Evolutionary conservation across 2,888 invertebrate genomes (phyloP).

Genomic region (Drosophila quinaria): DNA sequence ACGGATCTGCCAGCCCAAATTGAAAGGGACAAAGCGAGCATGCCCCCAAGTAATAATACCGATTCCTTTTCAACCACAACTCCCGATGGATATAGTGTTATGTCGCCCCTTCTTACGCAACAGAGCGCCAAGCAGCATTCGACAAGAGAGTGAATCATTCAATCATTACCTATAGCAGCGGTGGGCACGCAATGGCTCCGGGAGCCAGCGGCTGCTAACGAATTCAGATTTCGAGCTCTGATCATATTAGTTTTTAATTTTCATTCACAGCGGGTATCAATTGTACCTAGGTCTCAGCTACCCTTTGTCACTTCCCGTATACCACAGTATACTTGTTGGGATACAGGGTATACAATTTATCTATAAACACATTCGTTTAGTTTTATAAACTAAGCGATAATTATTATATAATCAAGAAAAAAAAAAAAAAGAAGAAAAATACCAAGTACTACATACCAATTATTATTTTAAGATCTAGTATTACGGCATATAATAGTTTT

Average conservation of each 20-base stretch:
- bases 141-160: not conserved
- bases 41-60: constrained; percentile 10
- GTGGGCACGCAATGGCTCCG: too few relatives aligned
- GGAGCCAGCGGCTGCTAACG: too few relatives aligned
- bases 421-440: not conserved
- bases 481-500: not conserved
- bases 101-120: constrained; percentile 74
- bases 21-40: constrained; percentile 13
- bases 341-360: not conserved
- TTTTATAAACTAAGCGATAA: constrained; percentile 1
- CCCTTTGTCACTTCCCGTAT: constrained; percentile 3
- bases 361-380: not conserved
- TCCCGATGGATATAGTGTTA: constrained; percentile 81
- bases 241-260: not conserved
- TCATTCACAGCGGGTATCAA: not conserved
- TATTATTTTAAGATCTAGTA: not conserved
- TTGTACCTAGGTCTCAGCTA: constrained; percentile 5
- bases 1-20: not conserved
- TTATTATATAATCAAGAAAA: not conserved
- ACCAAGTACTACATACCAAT: not conserved
- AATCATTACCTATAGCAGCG: not conserved
- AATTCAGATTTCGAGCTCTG: too few relatives aligned
- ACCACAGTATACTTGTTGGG: constrained; percentile 1
- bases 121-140: constrained; percentile 60
- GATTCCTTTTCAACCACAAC: constrained; percentile 63